Evolutionary conservation across 2,113 vertebrate species (phyloP), one percentile per base, ranked within the genome.

Genomic region (Cnemophilus loriae): DNA sequence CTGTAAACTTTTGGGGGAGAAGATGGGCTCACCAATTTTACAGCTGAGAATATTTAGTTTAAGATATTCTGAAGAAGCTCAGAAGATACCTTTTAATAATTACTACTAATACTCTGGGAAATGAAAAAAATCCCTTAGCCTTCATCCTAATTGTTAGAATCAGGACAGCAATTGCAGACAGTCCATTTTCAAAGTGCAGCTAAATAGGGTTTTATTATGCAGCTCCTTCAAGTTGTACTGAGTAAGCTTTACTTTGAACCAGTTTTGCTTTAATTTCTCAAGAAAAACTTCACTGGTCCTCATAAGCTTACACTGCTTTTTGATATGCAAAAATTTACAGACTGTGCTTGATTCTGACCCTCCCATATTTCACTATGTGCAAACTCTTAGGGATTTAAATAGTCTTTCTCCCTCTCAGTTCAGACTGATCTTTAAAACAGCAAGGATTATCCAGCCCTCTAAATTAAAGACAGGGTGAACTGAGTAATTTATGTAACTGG

Each of bases 281-380:
- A 92, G 95, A 91, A 97, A 95, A 59, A 89, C 67, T 44, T 87
- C 42, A 64, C 89, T 84, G 89, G 89, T 86, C 73, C 74, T 87
- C 68, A 63, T 18, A 71, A 95, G 92, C 96, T 97, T 74, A 94
- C 88, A 69, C 10, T 94, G 89, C 19, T 96, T 94, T 96, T 89
- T 96, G 95, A 98, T 96, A 97, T 92, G 96, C 92, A 96, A 95
- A 97, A 97, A 95, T 83, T 88, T 96, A 95, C 20, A 96, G 93
- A 93, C 96, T 97, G 95, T 97, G 96, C 96, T 98, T 97, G 97
- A 95, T 93, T 97, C 83, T 95, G 88, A 85, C 69, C 91, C 91
- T 96, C 92, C 93, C 89, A 76, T 92, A 91, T 89, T 97, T 95
- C 85, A 87, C 42, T 78, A 91, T 96, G 94, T 97, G 94, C 96